Evolutionary conservation across 2,113 vertebrate genomes (phyloP).

Genomic region (Chunga burmeisteri): DNA sequence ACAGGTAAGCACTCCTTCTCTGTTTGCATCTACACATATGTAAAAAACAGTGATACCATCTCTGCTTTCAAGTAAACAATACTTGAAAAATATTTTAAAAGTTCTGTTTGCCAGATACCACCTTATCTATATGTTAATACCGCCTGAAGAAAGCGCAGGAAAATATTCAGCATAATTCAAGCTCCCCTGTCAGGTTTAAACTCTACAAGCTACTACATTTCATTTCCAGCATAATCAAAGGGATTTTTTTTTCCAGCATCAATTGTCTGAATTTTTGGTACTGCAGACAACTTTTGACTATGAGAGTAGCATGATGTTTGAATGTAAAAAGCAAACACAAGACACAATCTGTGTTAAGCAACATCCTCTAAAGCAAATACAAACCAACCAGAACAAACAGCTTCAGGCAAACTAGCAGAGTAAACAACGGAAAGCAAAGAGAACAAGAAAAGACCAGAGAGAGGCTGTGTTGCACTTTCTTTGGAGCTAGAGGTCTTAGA

Average conservation of each 20-base stretch:
- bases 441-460: not conserved
- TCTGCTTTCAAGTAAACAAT: not conserved
- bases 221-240: not conserved
- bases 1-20: not conserved
- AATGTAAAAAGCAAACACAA: not conserved
- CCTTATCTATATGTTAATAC: not conserved
- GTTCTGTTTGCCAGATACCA: fast-evolving
- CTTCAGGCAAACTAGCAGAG: slow-evolving; percentile 33
- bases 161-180: not conserved
- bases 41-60: not conserved
- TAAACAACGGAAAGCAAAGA: slow-evolving; percentile 30
- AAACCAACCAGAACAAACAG: slow-evolving; percentile 28
- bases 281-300: not conserved
- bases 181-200: not conserved
- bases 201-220: not conserved
- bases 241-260: no score
- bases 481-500: not conserved
- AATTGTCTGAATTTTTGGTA: not conserved
- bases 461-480: not conserved
- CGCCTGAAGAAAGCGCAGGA: not conserved
- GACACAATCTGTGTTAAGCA: not conserved
- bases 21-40: not conserved
- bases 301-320: not conserved
- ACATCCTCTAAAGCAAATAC: slow-evolving; percentile 4
- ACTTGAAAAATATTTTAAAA: not conserved